Percentiles rank a stretch among this genome's conserved stretches.
These are phyloP conservation scores for Callaeas wilsoni DNA, from an alignment of 2,113 vertebrate species.

Conservation along the genomic window DNA sequence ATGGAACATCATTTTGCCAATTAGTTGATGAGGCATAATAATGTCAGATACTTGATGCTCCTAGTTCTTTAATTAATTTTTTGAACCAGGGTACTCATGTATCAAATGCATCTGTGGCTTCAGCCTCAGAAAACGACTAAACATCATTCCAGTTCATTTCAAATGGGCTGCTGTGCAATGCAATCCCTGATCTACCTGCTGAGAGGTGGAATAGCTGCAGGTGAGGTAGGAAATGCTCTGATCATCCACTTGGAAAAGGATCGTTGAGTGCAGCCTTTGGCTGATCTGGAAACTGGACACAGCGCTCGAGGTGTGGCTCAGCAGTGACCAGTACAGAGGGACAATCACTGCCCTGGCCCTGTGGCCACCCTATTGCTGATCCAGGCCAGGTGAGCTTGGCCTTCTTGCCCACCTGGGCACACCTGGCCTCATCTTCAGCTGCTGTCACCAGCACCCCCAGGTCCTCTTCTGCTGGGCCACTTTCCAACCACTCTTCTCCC, in stretches of 20 bases:
- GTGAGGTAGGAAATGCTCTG: neutral
- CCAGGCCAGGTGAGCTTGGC: neutral
- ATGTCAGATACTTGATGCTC: conserved; percentile 70
- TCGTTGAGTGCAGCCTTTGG: accelerated
- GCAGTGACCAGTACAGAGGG: neutral
- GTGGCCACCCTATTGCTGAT: neutral
- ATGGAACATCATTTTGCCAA: conserved; percentile 72
- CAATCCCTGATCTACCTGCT: neutral
- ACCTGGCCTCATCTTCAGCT: neutral
- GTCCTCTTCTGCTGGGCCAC: neutral
- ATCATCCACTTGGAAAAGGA: neutral
- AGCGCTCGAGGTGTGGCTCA: neutral
- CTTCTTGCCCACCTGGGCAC: neutral
- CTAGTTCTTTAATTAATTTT: conserved; percentile 72
- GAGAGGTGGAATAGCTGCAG: neutral
- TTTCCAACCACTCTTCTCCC: neutral
- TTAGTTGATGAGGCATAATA: conserved; percentile 75
- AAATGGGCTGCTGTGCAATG: neutral
- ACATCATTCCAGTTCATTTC: conserved; percentile 27
- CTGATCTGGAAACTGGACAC: neutral
- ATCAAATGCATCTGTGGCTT: conserved; percentile 57
- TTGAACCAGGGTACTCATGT: conserved; percentile 56
- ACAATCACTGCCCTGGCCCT: neutral
- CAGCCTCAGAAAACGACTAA: conserved; percentile 36
- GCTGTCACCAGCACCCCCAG: neutral